These are phyloP conservation scores for Diprion similis DNA, from an alignment of 1,140 invertebrate species.

Conservation along the genomic window DNA sequence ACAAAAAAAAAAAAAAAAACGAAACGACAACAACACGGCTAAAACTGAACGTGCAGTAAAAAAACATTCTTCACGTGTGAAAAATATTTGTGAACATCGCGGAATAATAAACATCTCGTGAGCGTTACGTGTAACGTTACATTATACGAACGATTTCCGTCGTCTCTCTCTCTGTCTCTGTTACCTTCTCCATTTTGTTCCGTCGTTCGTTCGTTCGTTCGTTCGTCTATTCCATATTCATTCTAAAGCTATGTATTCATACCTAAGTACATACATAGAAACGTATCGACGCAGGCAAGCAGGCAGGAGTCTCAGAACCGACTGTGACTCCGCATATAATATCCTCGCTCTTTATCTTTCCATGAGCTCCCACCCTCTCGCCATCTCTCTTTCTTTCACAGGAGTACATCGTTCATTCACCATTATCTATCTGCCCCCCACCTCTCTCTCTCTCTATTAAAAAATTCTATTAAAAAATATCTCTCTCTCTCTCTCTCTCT, in stretches of 20 bases:
- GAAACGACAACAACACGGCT: no score
- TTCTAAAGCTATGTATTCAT: not conserved
- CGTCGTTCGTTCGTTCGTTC: conserved; percentile 58
- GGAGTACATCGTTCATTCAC: conserved; percentile 49
- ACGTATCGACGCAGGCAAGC: not conserved
- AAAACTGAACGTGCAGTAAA: no score
- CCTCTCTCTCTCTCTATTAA: not conserved
- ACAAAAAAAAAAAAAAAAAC: no score
- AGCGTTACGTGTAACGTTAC: no score
- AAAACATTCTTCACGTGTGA: no score
- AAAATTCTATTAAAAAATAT: no score
- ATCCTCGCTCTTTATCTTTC: no score
- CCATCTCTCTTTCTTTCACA: conserved; percentile 33
- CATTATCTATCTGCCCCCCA: conserved; percentile 46
- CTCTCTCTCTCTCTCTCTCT: no score
- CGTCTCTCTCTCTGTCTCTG: conserved; percentile 59
- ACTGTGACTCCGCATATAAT: no score
- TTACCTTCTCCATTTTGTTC: conserved; percentile 57
- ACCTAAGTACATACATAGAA: not conserved
- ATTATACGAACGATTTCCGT: conserved; percentile 20
- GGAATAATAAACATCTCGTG: no score
- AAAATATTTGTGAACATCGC: no score
- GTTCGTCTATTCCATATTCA: conserved; percentile 31
- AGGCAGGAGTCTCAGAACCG: not conserved
- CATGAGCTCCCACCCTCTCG: not conserved